Evolutionary conservation across 2,797 vertebrate species (phyloP), one percentile per base, ranked within the genome.

Genomic region (Gobio occitaniae): DNA sequence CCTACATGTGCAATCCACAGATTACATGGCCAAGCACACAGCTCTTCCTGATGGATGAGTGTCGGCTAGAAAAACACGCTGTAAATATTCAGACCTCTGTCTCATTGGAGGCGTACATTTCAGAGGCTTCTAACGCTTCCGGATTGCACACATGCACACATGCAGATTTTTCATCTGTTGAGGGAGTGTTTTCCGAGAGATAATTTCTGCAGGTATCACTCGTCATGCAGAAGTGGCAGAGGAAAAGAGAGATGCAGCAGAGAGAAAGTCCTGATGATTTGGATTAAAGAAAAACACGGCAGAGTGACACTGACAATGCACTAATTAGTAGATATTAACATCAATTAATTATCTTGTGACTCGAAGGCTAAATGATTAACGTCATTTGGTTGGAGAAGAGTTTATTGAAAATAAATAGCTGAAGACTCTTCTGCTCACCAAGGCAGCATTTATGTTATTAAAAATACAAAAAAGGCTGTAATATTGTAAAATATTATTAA

Each of bases 1-100:
- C 5, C 32, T 65, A 71, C 78, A 70, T 68, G 19, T 69, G 52
- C 84, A 81, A 66, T 48, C 65, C 54, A 48, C 41, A 38, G 48
- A 44, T 78, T 50, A 72, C 56, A 78, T 48, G 77, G 41, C 17
- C 76, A 44, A 54, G 29, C 74, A 50, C 79, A 77, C 52, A 16
- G 54, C 68, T 68, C 44, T 79, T 68, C 41, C 71, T 84, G 83
- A 87, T 87, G 71, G 83, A 81, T 78, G 78, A 81, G 71, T 52
- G 63, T 61, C 4, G 82, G 63, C 36, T 50, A 56, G 44, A n/a
- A 70, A 74, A 71, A 65, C 47, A 56, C 0, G 65, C 32, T 38
- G 47, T 56, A 52, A 47, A 85, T 61, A 59, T 78, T 84, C 56
- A 59, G 21, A 84, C 56, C 44, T 68, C 32, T 68, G 77, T 78